phyloP scores from a whole-genome alignment of 2,797 vertebrate species.

The Amniataba percoides region DNA sequence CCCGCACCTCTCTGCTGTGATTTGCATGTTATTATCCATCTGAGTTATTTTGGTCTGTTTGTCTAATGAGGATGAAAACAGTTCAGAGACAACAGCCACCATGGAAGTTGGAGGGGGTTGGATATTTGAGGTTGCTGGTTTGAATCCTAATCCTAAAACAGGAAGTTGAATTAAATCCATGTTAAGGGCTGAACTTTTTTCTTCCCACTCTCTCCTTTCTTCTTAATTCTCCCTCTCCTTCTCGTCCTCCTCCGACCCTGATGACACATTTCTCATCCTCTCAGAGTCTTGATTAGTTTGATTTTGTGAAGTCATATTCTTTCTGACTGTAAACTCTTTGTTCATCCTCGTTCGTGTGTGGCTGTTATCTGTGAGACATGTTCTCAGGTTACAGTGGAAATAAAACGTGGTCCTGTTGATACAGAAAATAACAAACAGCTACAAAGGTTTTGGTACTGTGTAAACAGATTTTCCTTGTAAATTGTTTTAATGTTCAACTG shows the following conservation, averaged over 20 bases:
- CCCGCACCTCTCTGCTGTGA: conserved; percentile 31
- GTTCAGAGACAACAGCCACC: conserved; percentile 5
- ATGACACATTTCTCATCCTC: neutral
- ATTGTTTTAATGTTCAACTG: neutral
- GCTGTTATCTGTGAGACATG: neutral
- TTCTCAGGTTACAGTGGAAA: neutral
- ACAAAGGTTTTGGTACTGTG: neutral
- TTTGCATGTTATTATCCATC: conserved; percentile 55
- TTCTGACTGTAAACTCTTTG: conserved; percentile 2
- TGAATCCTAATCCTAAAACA: neutral
- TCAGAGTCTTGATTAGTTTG: neutral
- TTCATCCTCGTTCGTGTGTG: neutral
- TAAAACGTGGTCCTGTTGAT: neutral
- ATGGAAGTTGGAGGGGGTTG: neutral
- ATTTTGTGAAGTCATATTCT: conserved; percentile 13
- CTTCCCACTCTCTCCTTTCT: neutral
- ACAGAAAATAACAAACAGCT: neutral
- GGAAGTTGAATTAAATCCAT: neutral
- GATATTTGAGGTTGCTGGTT: neutral
- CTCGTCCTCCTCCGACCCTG: neutral
- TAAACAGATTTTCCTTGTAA: neutral
- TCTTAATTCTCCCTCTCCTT: neutral
- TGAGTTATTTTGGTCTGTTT: conserved; percentile 34
- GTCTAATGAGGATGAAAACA: conserved; percentile 49
- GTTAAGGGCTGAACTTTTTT: neutral